These are phyloP conservation scores for Prunella fulvescens DNA, from an alignment of 2,113 vertebrate species.

Conservation along the genomic window DNA sequence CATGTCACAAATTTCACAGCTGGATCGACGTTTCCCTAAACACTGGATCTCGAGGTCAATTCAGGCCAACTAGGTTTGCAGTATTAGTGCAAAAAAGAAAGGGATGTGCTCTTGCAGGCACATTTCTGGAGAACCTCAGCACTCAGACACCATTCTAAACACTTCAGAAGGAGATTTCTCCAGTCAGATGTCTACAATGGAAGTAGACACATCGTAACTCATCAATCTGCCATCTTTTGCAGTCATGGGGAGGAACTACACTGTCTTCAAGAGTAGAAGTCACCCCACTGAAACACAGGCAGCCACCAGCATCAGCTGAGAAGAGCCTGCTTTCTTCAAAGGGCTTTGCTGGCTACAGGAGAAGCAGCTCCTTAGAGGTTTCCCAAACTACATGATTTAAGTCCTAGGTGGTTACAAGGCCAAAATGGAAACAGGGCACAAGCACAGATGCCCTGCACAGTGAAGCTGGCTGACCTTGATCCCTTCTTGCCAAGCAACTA, in stretches of 20 bases:
- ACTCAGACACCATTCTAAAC: neutral
- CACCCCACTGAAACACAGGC: neutral
- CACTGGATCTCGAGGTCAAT: neutral
- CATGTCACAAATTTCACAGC: slow-evolving; percentile 28
- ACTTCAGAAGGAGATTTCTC: neutral
- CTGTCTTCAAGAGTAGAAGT: neutral
- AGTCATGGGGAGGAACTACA: neutral
- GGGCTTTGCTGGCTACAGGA: neutral
- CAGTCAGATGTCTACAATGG: neutral
- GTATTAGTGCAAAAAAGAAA: neutral
- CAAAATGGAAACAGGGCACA: neutral
- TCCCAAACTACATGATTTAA: neutral
- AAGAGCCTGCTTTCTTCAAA: neutral
- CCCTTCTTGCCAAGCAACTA: neutral
- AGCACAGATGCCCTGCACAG: neutral
- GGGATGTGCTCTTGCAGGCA: neutral
- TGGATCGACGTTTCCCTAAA: neutral
- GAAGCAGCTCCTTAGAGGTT: neutral
- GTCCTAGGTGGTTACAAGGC: neutral
- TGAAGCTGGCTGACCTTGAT: neutral
- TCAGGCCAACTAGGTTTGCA: neutral
- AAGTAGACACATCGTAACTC: neutral
- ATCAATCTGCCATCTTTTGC: neutral
- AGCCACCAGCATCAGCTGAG: neutral
- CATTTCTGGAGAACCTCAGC: neutral